A percentile compares a stretch with the other conserved stretches of the same genome.
phyloP scores from a whole-genome alignment of 2,113 vertebrate genomes.

The Pangasianodon hypophthalmus region DNA sequence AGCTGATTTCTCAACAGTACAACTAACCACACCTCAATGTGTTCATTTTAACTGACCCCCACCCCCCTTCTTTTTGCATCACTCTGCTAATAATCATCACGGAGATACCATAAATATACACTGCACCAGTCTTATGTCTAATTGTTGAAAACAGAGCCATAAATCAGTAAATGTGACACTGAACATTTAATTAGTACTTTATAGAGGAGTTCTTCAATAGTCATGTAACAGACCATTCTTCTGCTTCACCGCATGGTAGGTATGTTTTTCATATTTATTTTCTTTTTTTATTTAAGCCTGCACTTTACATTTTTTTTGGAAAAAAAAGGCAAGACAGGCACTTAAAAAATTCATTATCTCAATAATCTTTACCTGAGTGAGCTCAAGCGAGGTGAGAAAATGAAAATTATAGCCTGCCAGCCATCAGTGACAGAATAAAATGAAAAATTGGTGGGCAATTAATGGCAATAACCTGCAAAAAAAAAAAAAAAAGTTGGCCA shows the following conservation, averaged over 20 bases:
- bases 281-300: slow-evolving; percentile 67
- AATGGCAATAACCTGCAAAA: slow-evolving; percentile 75
- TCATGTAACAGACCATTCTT: not conserved
- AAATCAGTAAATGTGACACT: not conserved
- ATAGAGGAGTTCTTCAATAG: not conserved
- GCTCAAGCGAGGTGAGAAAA: slow-evolving; percentile 82
- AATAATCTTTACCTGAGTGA: slow-evolving; percentile 85
- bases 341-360: slow-evolving; percentile 78
- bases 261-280: slow-evolving; percentile 59
- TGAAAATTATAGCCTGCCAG: slow-evolving; percentile 88
- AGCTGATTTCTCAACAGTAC: not conserved
- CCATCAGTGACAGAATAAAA: slow-evolving; percentile 84
- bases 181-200: not conserved
- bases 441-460: slow-evolving; percentile 86
- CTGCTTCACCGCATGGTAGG: not conserved
- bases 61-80: not conserved
- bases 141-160: not conserved
- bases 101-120: not conserved
- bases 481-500: slow-evolving; percentile 71
- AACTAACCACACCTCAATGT: not conserved
- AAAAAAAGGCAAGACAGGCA: slow-evolving; percentile 59
- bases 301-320: slow-evolving; percentile 60
- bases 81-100: not conserved
- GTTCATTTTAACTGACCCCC: not conserved
- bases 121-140: not conserved